A percentile compares a stretch with the other conserved stretches of the same genome.
Evolutionary conservation across 2,888 invertebrate species (phyloP).

Genomic region (Hydrotaea cyrtoneurina): DNA sequence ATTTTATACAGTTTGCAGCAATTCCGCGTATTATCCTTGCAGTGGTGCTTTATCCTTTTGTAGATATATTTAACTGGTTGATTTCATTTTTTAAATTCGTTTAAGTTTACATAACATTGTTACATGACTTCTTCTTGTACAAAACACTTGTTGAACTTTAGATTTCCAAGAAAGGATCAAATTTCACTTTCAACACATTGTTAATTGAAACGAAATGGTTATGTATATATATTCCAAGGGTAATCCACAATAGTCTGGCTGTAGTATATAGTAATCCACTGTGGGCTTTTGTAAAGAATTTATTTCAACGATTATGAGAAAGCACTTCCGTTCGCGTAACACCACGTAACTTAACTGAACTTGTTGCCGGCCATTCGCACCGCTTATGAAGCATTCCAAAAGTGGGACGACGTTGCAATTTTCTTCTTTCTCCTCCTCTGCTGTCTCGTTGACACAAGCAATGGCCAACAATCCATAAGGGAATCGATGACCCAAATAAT

Average conservation of each 20-base stretch:
- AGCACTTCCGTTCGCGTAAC: conserved; percentile 68
- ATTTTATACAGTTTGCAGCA: conserved; percentile 26
- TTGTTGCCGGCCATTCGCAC: conserved; percentile 61
- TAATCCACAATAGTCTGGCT: conserved; percentile 40
- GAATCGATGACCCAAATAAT: conserved; percentile 50
- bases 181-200: conserved; percentile 56
- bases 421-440: conserved; percentile 51
- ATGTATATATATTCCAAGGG: conserved; percentile 2
- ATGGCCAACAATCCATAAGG: conserved; percentile 25
- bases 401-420: conserved; percentile 71
- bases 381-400: conserved; percentile 75
- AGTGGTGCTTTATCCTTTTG: not conserved
- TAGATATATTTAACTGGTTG: not conserved
- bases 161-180: conserved; percentile 50
- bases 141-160: not conserved
- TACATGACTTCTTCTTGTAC: not conserved
- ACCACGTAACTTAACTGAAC: conserved; percentile 75
- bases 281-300: conserved; percentile 7
- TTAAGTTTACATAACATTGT: not conserved
- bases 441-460: not conserved
- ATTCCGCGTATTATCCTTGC: conserved; percentile 20
- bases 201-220: not conserved
- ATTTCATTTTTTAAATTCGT: not conserved
- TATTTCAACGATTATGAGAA: conserved; percentile 23
- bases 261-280: conserved; percentile 51